These are phyloP conservation scores for Antheraea yamamai DNA, from an alignment of 2,888 invertebrate species.

Conservation along the genomic window DNA sequence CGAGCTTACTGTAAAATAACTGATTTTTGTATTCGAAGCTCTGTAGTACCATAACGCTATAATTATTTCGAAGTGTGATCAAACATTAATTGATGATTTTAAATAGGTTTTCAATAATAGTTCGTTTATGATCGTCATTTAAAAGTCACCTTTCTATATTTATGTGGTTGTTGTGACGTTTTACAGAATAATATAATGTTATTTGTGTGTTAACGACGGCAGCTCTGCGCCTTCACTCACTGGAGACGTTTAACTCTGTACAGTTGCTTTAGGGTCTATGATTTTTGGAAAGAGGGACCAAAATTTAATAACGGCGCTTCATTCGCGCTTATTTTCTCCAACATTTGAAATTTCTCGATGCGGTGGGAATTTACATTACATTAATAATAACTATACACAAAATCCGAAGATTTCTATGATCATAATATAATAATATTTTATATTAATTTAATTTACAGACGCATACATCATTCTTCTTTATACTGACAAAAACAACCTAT, in stretches of 20 bases:
- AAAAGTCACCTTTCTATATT: neutral
- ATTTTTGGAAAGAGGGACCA: neutral
- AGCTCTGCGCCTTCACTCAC: neutral
- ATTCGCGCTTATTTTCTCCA: neutral
- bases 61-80: too few species aligned
- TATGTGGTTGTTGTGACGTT: neutral
- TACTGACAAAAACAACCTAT: too few species aligned
- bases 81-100: too few species aligned
- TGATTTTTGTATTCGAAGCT: too few species aligned
- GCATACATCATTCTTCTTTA: too few species aligned
- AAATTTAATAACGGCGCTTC: neutral
- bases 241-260: neutral
- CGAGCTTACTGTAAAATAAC: too few species aligned
- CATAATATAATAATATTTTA: too few species aligned
- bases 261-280: neutral
- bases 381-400: neutral
- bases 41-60: too few species aligned
- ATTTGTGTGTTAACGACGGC: conserved; percentile 43
- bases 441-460: too few species aligned
- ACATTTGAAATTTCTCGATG: neutral
- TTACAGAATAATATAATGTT: conserved; percentile 31
- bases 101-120: too few species aligned
- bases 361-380: neutral
- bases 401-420: too few species aligned
- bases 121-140: too few species aligned